A percentile compares a stretch with the other conserved stretches of the same genome.
Conservation (phyloP, 2,113 vertebrate species). For the Ia io region DNA sequence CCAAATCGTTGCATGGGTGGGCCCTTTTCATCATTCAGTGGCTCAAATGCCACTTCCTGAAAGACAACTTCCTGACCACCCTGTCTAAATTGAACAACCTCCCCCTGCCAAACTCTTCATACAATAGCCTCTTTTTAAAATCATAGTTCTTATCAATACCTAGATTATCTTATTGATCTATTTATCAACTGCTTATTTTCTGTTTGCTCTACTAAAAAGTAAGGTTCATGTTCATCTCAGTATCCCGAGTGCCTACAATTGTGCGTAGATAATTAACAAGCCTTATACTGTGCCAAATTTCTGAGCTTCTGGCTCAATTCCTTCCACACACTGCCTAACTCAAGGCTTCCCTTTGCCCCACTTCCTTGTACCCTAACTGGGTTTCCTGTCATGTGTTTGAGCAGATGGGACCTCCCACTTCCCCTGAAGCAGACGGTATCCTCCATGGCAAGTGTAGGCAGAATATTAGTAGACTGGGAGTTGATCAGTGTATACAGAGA, state of each 20-base stretch:
- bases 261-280: not conserved
- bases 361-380: slow-evolving; percentile 21
- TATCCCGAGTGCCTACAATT: not conserved
- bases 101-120: not conserved
- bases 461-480: slow-evolving; percentile 31
- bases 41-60: not conserved
- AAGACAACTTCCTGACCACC: not conserved
- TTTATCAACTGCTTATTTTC: not conserved
- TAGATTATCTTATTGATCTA: not conserved
- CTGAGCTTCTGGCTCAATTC: not conserved
- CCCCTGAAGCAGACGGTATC: slow-evolving; percentile 51
- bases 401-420: slow-evolving; percentile 74
- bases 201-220: not conserved
- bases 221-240: not conserved
- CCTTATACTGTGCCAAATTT: not conserved
- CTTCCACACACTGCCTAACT: slow-evolving; percentile 30
- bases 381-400: slow-evolving; percentile 53
- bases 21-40: not conserved
- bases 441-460: slow-evolving; percentile 63
- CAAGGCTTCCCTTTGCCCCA: slow-evolving; percentile 51
- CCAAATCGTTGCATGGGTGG: not conserved
- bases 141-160: not conserved
- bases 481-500: not conserved
- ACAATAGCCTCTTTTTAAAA: not conserved
- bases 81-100: not conserved